Percentiles rank a stretch among this genome's conserved stretches.
phyloP scores from a whole-genome alignment of 2,113 vertebrate species.

The Catharus fuscescens region DNA sequence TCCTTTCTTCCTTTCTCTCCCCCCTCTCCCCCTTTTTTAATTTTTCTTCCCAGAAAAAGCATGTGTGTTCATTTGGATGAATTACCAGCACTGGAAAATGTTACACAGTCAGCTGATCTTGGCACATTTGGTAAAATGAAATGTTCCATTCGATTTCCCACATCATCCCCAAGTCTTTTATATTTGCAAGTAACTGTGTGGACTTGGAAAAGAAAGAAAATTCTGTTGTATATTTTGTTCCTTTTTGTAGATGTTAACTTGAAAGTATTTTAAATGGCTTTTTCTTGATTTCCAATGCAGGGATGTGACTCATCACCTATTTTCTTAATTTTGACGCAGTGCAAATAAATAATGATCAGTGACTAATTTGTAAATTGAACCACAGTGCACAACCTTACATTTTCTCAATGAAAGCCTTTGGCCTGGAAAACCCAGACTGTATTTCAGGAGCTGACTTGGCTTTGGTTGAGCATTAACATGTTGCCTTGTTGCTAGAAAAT shows the following conservation, averaged over 20 bases:
- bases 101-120: neutral
- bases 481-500: slow-evolving; percentile 18
- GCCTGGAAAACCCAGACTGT: neutral
- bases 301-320: neutral
- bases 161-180: neutral
- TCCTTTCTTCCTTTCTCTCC: neutral
- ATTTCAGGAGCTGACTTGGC: slow-evolving; percentile 22
- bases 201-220: neutral
- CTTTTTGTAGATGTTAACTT: neutral
- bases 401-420: neutral
- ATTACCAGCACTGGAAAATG: neutral
- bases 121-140: neutral
- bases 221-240: neutral
- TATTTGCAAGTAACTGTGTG: neutral
- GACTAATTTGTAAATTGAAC: slow-evolving; percentile 11
- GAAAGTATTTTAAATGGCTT: neutral
- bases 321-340: neutral
- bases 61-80: neutral
- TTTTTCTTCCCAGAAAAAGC: neutral
- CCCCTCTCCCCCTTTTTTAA: accelerated
- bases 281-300: neutral
- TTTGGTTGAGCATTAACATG: neutral
- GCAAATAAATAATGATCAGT: neutral
- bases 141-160: neutral
- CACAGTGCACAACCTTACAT: neutral